A percentile compares a stretch with the other conserved stretches of the same genome.
Conservation (phyloP, 2,113 vertebrate genomes). For the Myrmecophaga tridactyla region DNA sequence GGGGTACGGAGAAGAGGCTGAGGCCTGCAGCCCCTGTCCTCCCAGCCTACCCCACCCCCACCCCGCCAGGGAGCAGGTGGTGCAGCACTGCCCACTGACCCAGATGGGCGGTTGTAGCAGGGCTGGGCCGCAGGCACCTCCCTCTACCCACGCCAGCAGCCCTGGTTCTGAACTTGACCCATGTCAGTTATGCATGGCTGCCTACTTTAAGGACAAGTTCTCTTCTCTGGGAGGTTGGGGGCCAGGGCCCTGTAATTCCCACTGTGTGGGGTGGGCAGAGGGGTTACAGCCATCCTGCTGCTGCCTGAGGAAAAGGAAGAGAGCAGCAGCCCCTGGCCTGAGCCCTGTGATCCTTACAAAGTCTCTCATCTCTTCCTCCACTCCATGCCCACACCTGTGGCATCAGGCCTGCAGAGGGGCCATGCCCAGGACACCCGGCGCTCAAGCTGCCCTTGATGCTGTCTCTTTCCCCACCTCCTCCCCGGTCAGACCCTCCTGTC, state of each 20-base stretch:
- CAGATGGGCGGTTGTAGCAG: not conserved
- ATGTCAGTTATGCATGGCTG: not conserved
- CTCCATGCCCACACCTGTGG: too few species aligned
- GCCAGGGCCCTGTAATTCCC: not conserved
- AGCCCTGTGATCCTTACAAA: too few species aligned
- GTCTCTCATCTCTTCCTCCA: too few species aligned
- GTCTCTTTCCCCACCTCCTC: not conserved
- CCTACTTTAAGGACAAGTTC: not conserved
- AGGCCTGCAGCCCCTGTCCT: not conserved
- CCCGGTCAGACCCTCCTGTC: not conserved
- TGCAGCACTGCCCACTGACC: not conserved
- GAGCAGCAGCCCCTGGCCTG: not conserved
- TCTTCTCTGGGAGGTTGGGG: not conserved
- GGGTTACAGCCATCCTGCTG: not conserved
- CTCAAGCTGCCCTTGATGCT: not conserved
- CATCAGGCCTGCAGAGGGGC: not conserved
- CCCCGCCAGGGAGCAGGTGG: not conserved
- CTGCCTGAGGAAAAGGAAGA: not conserved
- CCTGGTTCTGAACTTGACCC: not conserved
- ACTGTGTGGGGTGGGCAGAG: not conserved
- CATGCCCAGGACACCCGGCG: not conserved
- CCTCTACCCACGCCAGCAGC: not conserved
- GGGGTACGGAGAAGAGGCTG: too few species aligned
- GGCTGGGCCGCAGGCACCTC: not conserved
- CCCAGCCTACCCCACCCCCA: too few species aligned